A percentile compares a stretch with the other conserved stretches of the same genome.
Conservation (phyloP, 2,113 vertebrate species). For the Engraulis encrasicolus region DNA sequence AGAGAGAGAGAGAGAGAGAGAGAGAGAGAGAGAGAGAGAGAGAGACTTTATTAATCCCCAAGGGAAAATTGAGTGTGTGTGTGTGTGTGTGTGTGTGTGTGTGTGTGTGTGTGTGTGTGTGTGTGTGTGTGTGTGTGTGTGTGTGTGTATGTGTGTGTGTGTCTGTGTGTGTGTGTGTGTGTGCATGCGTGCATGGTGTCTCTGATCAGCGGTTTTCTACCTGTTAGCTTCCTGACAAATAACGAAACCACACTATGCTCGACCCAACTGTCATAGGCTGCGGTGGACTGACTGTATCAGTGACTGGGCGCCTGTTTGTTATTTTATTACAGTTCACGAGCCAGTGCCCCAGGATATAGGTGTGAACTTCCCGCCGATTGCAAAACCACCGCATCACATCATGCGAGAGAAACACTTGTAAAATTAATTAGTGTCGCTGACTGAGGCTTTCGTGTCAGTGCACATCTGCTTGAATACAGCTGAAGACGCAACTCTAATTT, state of each 20-base stretch:
- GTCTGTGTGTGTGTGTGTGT: background rate
- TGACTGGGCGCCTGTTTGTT: background rate
- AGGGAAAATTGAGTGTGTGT: no score
- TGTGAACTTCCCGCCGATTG: background rate
- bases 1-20: no score
- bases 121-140: background rate
- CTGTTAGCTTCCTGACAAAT: background rate
- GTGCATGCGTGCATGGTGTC: background rate
- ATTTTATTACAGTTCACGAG: background rate
- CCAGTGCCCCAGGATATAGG: background rate
- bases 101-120: background rate
- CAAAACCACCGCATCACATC: background rate
- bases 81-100: background rate
- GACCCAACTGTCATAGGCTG: background rate
- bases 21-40: no score
- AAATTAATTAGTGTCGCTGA: no score
- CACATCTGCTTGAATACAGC: no score
- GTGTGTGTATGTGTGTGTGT: no score
- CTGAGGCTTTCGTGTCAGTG: no score
- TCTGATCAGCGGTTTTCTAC: background rate
- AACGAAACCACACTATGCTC: background rate
- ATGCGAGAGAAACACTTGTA: background rate
- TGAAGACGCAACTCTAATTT: no score
- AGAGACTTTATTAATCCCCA: no score
- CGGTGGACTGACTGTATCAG: background rate